Percentiles rank a stretch among this genome's conserved stretches.
Evolutionary conservation across 2,888 invertebrate genomes (phyloP).

Genomic region (Drosophila kambysellisi): DNA sequence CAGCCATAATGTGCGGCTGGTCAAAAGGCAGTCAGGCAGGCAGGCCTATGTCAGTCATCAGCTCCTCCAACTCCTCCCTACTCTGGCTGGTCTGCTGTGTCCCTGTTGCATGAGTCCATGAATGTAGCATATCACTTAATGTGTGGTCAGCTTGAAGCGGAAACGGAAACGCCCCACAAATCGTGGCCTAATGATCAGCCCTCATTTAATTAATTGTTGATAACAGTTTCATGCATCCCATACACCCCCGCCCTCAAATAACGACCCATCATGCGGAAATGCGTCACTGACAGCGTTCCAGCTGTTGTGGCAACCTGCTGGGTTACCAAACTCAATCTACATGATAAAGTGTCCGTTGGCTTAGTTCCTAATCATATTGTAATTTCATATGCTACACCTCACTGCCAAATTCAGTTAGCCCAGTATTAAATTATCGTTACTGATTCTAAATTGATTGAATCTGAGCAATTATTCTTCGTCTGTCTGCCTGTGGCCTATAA

Average conservation of each 20-base stretch:
- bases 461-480: neutral
- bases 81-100: constrained; percentile 6
- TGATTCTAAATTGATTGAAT: constrained; percentile 4
- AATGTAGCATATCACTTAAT: constrained; percentile 65
- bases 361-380: constrained; percentile 20
- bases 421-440: neutral
- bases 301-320: constrained; percentile 8
- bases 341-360: constrained; percentile 20
- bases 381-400: constrained; percentile 10
- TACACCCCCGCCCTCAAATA: neutral
- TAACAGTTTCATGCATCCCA: constrained; percentile 62
- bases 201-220: constrained; percentile 80
- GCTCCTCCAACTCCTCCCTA: constrained; percentile 1
- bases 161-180: constrained; percentile 77
- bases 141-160: constrained; percentile 58
- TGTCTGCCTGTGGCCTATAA: neutral
- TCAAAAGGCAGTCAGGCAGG: constrained; percentile 27
- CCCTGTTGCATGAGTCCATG: constrained; percentile 18
- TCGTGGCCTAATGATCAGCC: constrained; percentile 77
- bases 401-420: constrained; percentile 4
- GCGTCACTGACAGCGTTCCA: constrained; percentile 32
- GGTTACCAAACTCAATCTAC: constrained; percentile 31
- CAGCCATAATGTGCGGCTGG: constrained; percentile 48
- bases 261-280: constrained; percentile 38
- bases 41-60: constrained; percentile 15